Evolutionary conservation across 2,113 vertebrate species (phyloP).

Genomic region (Nannospalax galili): DNA sequence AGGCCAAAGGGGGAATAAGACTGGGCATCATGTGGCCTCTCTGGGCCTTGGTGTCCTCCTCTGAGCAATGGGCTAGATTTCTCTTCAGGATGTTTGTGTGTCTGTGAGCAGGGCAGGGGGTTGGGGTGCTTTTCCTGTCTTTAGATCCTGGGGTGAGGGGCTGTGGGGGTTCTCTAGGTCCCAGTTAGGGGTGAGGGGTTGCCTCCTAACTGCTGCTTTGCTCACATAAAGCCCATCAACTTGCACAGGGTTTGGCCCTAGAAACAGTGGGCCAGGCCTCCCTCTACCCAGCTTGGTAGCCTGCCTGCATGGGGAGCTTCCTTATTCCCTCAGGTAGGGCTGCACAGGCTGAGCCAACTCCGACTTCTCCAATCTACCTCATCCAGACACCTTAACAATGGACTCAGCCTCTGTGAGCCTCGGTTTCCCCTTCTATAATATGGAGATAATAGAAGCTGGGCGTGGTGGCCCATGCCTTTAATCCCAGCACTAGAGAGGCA

Average conservation of each 20-base stretch:
- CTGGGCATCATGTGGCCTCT: background rate
- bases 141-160: background rate
- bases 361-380: background rate
- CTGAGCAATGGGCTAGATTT: background rate
- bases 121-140: background rate
- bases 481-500: too few species aligned
- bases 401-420: too few species aligned
- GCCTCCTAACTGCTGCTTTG: background rate
- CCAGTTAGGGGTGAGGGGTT: background rate
- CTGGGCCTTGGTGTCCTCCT: background rate
- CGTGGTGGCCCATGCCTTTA: too few species aligned
- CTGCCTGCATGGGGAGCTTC: too few species aligned
- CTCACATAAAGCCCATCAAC: background rate
- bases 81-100: background rate
- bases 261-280: background rate
- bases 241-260: too few species aligned
- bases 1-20: background rate
- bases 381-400: background rate
- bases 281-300: background rate
- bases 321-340: background rate
- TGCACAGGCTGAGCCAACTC: too few species aligned
- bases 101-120: background rate
- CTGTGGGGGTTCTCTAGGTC: too few species aligned
- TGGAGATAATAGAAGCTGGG: too few species aligned
- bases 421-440: background rate